A percentile compares a stretch with the other conserved stretches of the same genome.
Conservation (phyloP, 1,140 invertebrate species). For the Leptinotarsa undecemlineata region DNA sequence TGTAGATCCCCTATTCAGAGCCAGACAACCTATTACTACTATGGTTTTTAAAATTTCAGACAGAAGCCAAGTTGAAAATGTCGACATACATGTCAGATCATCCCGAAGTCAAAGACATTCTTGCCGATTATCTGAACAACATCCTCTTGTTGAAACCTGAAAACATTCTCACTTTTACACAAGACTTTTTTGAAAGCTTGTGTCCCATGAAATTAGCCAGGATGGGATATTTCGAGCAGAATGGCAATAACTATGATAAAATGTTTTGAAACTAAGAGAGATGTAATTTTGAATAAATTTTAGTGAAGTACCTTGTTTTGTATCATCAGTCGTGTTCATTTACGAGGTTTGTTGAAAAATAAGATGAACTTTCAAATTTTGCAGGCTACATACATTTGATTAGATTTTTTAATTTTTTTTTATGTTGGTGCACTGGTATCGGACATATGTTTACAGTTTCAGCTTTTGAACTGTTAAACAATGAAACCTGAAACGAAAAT, state of each 20-base stretch:
- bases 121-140: constrained; percentile 64
- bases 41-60: constrained; percentile 45
- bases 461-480: too few relatives aligned
- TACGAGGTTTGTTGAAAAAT: too few relatives aligned
- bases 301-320: too few relatives aligned
- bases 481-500: too few relatives aligned
- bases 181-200: constrained; percentile 62
- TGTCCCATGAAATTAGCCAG: constrained; percentile 42
- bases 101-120: constrained; percentile 60
- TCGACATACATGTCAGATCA: constrained; percentile 61
- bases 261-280: background rate
- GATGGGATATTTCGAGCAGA: background rate
- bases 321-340: too few relatives aligned
- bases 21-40: constrained; percentile 1
- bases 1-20: too few relatives aligned
- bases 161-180: constrained; percentile 63
- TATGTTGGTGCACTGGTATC: too few relatives aligned
- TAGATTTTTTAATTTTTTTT: too few relatives aligned
- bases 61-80: constrained; percentile 55
- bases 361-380: too few relatives aligned
- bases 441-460: too few relatives aligned
- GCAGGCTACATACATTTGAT: too few relatives aligned
- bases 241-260: background rate
- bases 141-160: constrained; percentile 63
- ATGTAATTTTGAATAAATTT: too few relatives aligned